A percentile compares a stretch with the other conserved stretches of the same genome.
Evolutionary conservation across 2,888 invertebrate genomes (phyloP).

Genomic region (Diachrysia chrysitis): DNA sequence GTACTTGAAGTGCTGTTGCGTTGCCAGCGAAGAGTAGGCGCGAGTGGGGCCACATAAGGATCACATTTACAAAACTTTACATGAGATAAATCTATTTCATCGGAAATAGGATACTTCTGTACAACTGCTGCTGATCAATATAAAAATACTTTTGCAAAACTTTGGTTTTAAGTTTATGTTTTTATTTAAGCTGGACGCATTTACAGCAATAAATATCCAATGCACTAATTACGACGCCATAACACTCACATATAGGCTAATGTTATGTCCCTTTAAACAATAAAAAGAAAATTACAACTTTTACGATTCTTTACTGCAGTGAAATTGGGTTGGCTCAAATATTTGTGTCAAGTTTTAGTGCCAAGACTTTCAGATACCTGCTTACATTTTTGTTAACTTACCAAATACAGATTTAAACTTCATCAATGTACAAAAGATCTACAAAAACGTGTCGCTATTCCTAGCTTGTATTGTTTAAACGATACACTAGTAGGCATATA

Average conservation of each 20-base stretch:
- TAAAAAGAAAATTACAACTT: constrained; percentile 3
- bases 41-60: constrained; percentile 26
- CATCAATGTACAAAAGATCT: neutral
- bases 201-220: constrained; percentile 1
- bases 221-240: neutral
- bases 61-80: constrained; percentile 5
- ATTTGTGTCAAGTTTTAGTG: neutral
- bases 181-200: neutral
- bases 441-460: neutral
- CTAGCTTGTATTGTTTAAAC: neutral
- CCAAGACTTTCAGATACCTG: neutral
- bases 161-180: neutral
- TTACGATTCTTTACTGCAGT: neutral
- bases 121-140: neutral
- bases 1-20: constrained; percentile 30
- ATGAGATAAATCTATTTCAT: neutral
- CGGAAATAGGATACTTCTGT: neutral
- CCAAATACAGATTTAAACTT: neutral
- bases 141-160: neutral
- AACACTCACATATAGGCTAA: constrained; percentile 1
- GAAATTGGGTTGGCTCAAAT: constrained; percentile 1
- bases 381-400: neutral
- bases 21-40: constrained; percentile 19
- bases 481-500: neutral
- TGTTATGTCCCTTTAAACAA: constrained; percentile 4